A percentile compares a stretch with the other conserved stretches of the same genome.
Evolutionary conservation across 2,888 invertebrate species (phyloP).

Genomic region (Anaspis maculata): DNA sequence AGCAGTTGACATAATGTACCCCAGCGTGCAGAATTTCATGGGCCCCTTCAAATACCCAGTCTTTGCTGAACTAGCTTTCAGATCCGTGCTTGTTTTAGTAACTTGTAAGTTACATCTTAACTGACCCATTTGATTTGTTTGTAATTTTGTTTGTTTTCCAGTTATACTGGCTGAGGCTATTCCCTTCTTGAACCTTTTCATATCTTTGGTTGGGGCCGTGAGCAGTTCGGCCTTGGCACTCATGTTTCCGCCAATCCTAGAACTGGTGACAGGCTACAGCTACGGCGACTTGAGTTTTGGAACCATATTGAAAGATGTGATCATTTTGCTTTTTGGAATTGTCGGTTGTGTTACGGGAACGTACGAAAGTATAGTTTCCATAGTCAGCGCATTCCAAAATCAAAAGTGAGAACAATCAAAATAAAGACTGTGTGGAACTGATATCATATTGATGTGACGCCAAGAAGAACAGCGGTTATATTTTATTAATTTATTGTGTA

Average conservation of each 20-base stretch:
- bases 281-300: constrained; percentile 46
- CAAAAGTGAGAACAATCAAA: constrained; percentile 1
- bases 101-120: constrained; percentile 63
- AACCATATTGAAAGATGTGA: constrained; percentile 50
- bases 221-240: constrained; percentile 82
- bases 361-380: constrained; percentile 61
- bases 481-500: constrained; percentile 15
- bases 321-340: constrained; percentile 60
- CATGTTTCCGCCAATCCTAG: constrained; percentile 80
- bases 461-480: constrained; percentile 9
- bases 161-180: constrained; percentile 79
- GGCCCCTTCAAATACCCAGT: constrained; percentile 52
- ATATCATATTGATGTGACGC: constrained; percentile 5
- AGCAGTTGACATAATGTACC: constrained; percentile 85
- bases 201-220: constrained; percentile 85
- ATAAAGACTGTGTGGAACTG: constrained; percentile 1
- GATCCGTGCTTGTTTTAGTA: constrained; percentile 63
- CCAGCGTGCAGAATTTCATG: constrained; percentile 49
- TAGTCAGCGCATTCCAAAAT: constrained; percentile 45
- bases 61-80: constrained; percentile 59
- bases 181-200: constrained; percentile 78
- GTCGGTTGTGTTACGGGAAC: constrained; percentile 68
- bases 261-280: constrained; percentile 63
- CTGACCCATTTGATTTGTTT: background rate
- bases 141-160: constrained; percentile 32